Conservation (phyloP, 2,888 invertebrate species). For the Orchesellides sinensis region DNA sequence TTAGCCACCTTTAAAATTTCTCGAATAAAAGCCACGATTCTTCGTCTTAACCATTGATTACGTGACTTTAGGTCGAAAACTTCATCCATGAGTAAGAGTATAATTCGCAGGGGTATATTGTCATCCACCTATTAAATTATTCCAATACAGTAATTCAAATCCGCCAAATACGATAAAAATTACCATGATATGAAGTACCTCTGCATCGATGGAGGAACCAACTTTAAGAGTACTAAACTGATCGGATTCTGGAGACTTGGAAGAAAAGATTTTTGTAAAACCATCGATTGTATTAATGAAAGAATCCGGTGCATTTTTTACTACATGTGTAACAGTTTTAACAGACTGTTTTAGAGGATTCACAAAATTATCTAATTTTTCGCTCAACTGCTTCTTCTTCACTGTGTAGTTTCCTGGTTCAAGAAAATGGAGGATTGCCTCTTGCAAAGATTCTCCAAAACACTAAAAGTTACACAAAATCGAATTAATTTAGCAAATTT, state of each 20-base stretch:
- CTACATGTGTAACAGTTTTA: constrained; percentile 84
- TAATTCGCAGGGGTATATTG: constrained; percentile 88
- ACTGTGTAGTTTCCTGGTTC: constrained; percentile 73
- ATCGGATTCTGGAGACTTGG: constrained; percentile 78
- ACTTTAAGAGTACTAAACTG: constrained; percentile 78
- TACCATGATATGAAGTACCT: constrained; percentile 77
- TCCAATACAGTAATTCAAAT: neutral
- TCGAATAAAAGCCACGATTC: constrained; percentile 85
- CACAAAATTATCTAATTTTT: constrained; percentile 82
- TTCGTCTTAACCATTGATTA: constrained; percentile 88
- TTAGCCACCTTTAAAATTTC: constrained; percentile 82
- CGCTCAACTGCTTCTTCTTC: constrained; percentile 73
- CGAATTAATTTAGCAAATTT: neutral
- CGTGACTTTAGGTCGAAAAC: constrained; percentile 89
- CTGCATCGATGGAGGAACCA: constrained; percentile 80
- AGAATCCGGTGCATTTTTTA: constrained; percentile 93
- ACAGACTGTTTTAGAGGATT: constrained; percentile 90
- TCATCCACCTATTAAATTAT: constrained; percentile 79
- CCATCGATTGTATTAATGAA: constrained; percentile 90
- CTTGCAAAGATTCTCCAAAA: constrained; percentile 74
- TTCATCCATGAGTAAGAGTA: constrained; percentile 89
- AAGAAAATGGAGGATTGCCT: constrained; percentile 73
- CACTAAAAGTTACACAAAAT: constrained; percentile 61
- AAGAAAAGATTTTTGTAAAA: constrained; percentile 86
- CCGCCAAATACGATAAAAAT: neutral